Evolutionary conservation across 2,113 vertebrate species (phyloP), one percentile per base, ranked within the genome.

Genomic region (Burhinus bistriatus): DNA sequence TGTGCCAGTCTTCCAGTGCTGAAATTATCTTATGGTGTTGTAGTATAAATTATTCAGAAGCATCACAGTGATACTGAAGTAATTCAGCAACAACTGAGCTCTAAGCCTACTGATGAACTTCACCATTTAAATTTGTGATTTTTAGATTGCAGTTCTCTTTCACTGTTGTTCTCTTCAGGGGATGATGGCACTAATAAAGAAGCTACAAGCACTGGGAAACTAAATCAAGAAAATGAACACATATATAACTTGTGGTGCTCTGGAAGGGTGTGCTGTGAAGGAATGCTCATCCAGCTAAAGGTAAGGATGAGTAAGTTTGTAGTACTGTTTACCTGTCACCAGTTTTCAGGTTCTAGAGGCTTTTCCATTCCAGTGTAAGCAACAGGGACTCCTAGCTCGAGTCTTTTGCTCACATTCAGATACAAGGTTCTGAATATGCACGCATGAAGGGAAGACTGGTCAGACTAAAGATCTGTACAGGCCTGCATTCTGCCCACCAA

Each of bases 181-280:
- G 99, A 99, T 32, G 99, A 99, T 66, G 99, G 99, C 78, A 99
- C 99, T 69, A 99, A 98, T 97, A 99, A 99, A 97, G 99, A 99
- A 95, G 98, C 99, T 4, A 99, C 98, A 83, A 99, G 99, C 98
- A 99, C 99, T 13, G 99, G 99, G 83, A 99, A 99, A 91, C 96
- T 99, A 71, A 99, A 99, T 96, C 99, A 99, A 97, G 99, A 99
- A 96, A 99, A 99, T 9, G 99, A 99, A 45, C 99, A 99, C 91
- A 99, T 99, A 68, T 99, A 99, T 96, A 99, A 99, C 89, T 98
- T 99, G 52, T 99, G 99, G 99, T 99, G 99, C 97, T 99, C 99
- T 7, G 99, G 99, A 15, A 98, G 99, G 12, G 99, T 99, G 62
- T 99, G 99, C 98, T 99, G 99, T 85, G 99, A 99, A 80, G 99